Evolutionary conservation across 2,797 vertebrate genomes (phyloP), one percentile per base, ranked within the genome.

Genomic region (Serranus cabrilla): DNA sequence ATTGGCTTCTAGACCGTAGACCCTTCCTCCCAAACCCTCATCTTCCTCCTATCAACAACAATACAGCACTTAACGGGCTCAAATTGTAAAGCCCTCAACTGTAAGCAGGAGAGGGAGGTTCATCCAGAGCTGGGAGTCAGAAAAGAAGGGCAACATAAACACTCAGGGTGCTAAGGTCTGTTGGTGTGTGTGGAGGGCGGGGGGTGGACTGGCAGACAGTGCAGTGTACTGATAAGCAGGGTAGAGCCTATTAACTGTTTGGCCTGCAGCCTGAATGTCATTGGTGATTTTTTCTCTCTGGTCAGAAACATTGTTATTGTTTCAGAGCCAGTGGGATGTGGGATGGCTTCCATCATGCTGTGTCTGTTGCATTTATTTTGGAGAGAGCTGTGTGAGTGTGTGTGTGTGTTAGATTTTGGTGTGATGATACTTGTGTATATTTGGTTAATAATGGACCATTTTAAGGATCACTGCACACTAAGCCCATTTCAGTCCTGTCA

Each of bases 181-280:
- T 70, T 23, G 21, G 12, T 42, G 40, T 42, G 40, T 42, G 5
- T 7, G 34, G 27, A 34, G 20, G 27, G 7, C 34, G 34, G 40
- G 2, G 18, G 11, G 59, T 1, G 11, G 39, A 20, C 47, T 65
- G 69, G 58, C 64, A 82, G 77, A 83, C 61, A 68, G 78, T 86
- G 80, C 68, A 78, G 49, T 64, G 27, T 64, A 63, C 83, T 80
- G 80, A 89, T 91, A 91, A 88, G 84, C 57, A 82, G 80, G 68
- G 69, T 45, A 68, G 69, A 87, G 83, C 75, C 75, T 84, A 85
- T 90, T 88, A 86, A 78, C 68, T 67, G 57, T 78, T 85, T 88
- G 85, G 83, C 86, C 74, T 75, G 66, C 66, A 84, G 84, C 83
- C 71, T 85, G 69, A 86, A 76, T 84, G 68, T 66, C 68, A 82